Percentiles rank a stretch among this genome's conserved stretches.
These are phyloP conservation scores for Hypomecis atomaria DNA, from an alignment of 2,888 invertebrate genomes.

Conservation along the genomic window DNA sequence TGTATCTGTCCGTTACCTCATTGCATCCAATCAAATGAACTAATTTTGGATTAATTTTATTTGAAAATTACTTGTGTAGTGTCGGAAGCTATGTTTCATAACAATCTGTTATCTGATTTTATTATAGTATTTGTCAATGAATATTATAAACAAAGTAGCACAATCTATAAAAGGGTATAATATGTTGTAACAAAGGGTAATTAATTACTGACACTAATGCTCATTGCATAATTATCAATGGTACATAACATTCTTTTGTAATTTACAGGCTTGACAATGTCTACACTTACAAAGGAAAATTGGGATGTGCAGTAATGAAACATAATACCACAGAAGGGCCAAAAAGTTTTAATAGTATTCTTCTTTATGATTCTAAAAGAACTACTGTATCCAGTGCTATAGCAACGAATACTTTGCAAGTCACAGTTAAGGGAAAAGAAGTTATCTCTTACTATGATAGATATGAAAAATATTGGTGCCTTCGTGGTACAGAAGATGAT, in stretches of 20 bases:
- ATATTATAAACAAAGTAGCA: no score
- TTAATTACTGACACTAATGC: no score
- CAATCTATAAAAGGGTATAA: no score
- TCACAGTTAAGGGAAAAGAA: conserved; percentile 62
- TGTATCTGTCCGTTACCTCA: no score
- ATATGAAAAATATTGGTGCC: conserved; percentile 68
- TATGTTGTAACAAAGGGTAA: no score
- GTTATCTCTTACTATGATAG: conserved; percentile 73
- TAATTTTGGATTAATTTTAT: no score
- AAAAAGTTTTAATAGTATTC: conserved; percentile 52
- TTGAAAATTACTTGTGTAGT: no score
- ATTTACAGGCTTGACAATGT: conserved; percentile 63
- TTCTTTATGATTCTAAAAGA: conserved; percentile 74
- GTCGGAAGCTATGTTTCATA: no score
- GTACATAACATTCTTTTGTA: background rate
- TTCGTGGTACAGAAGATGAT: conserved; percentile 63
- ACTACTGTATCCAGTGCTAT: conserved; percentile 64
- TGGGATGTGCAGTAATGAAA: conserved; percentile 75
- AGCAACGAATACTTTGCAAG: conserved; percentile 55
- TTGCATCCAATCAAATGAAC: no score
- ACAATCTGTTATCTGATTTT: no score
- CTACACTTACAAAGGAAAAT: conserved; percentile 66
- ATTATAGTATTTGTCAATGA: no score
- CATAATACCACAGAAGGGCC: conserved; percentile 46
- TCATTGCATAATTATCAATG: no score